A percentile compares a stretch with the other conserved stretches of the same genome.
These are phyloP conservation scores for Armadillidium nasatum DNA, from an alignment of 1,140 invertebrate species.

Conservation along the genomic window DNA sequence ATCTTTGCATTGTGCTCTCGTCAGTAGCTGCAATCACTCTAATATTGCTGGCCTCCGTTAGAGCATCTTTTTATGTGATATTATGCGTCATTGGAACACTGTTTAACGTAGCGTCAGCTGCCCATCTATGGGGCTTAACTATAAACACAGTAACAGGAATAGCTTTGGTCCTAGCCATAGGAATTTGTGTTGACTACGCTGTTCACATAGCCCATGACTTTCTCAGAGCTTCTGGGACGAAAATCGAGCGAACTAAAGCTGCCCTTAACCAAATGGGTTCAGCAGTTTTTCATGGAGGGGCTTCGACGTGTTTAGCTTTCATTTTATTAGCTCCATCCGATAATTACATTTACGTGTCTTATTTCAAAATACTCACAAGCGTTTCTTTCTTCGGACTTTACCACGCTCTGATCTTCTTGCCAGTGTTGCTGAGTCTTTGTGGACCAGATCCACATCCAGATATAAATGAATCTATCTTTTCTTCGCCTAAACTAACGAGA, in stretches of 20 bases:
- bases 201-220: neutral
- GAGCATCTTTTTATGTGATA: slow-evolving; percentile 55
- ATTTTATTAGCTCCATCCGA: neutral
- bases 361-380: slow-evolving; percentile 52
- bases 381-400: slow-evolving; percentile 59
- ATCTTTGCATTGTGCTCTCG: slow-evolving; percentile 53
- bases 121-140: slow-evolving; percentile 57
- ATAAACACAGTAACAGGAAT: slow-evolving; percentile 59
- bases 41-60: slow-evolving; percentile 55
- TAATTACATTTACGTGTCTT: slow-evolving; percentile 14
- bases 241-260: neutral
- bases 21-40: slow-evolving; percentile 56
- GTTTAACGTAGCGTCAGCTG: slow-evolving; percentile 56
- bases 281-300: neutral
- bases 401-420: slow-evolving; percentile 57
- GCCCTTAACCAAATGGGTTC: neutral
- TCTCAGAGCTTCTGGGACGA: neutral
- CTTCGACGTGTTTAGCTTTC: neutral
- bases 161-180: slow-evolving; percentile 50
- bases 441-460: slow-evolving; percentile 50
- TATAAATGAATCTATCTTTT: no score
- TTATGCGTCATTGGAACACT: slow-evolving; percentile 56
- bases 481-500: no score
- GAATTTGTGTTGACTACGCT: neutral
- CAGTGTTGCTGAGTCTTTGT: slow-evolving; percentile 56